Base-by-base conservation (phyloP, 2,888 invertebrate species). In the Hecatera dysodea region DNA sequence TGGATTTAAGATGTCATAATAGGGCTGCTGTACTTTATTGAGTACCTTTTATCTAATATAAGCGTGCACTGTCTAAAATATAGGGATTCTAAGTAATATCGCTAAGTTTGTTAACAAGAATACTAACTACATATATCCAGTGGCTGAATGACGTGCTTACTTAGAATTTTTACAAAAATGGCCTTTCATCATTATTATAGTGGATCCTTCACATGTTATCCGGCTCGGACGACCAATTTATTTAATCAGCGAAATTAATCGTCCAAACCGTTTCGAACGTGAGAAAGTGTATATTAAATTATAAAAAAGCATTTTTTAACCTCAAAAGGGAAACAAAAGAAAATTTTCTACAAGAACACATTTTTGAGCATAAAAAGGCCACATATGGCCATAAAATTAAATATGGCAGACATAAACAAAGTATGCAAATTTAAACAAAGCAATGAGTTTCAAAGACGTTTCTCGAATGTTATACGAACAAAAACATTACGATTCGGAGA, bases 401-500 rank as follows among this genome's bases (percentile, higher is more conserved):
- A 78, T 53, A 53, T 60, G 60, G 39, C 27, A 60, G 15, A 57
- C 52, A 55, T 27, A 39, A 67, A 63, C 19, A 68, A 66, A 63
- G 53, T 59, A 76, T 76, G 76, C 29, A 64, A 72, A 80, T 78
- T 68, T 65, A 64, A 62, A 68, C 59, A 57, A 70, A 71, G 60
- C 62, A 77, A 65, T 72, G 67, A 69, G 66, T 63, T 76, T 4
- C 36, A 42, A 69, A 77, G 77, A 72, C 57, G 48, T 70, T 63
- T 77, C 59, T 70, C 27, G 19, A 70, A 62, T 59, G 60, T 72
- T 73, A 67, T 62, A 53, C 67, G 65, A 76, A 82, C 69, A 70
- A 72, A 80, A 82, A 72, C 83, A 80, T 71, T 22, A 72, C 19
- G 60, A 63, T 64, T 70, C 69, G 36, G 64, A 44, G 59, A 66